Percentiles rank a stretch among this genome's conserved stretches.
phyloP scores from a whole-genome alignment of 2,888 invertebrate genomes.

The Slavum lentiscoides region DNA sequence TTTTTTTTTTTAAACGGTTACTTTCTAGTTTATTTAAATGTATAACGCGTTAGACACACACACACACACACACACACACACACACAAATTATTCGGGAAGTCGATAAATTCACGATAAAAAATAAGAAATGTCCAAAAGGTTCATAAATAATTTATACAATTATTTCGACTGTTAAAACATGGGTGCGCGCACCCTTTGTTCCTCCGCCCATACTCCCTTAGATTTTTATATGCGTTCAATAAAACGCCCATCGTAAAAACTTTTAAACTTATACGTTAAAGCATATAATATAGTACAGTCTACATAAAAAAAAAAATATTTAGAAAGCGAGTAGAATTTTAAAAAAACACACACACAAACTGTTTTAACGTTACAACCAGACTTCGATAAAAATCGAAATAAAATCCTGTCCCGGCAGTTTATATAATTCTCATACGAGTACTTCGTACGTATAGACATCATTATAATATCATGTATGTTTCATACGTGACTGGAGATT shows the following conservation, averaged over 20 bases:
- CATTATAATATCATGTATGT: no score
- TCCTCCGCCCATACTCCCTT: conserved; percentile 8
- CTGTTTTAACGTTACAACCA: background rate
- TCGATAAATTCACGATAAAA: conserved; percentile 35
- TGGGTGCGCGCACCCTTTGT: conserved; percentile 25
- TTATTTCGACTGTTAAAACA: conserved; percentile 46
- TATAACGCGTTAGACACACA: conserved; percentile 22
- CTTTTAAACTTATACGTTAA: conserved; percentile 2
- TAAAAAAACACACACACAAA: background rate
- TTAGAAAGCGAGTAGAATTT: background rate
- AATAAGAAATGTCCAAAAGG: conserved; percentile 25
- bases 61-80: background rate
- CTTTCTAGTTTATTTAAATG: conserved; percentile 21
- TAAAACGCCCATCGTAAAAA: conserved; percentile 20
- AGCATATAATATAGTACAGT: background rate
- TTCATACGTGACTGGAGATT: no score
- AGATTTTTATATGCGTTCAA: conserved; percentile 22
- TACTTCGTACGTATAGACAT: no score
- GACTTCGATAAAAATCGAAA: conserved; percentile 34
- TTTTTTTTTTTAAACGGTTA: background rate
- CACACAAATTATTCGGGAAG: conserved; percentile 13
- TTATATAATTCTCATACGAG: background rate
- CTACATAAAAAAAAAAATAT: conserved; percentile 8
- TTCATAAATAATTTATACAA: conserved; percentile 50
- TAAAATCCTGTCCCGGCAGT: background rate